Conservation (phyloP, 1,140 invertebrate genomes). For the Manduca sexta region DNA sequence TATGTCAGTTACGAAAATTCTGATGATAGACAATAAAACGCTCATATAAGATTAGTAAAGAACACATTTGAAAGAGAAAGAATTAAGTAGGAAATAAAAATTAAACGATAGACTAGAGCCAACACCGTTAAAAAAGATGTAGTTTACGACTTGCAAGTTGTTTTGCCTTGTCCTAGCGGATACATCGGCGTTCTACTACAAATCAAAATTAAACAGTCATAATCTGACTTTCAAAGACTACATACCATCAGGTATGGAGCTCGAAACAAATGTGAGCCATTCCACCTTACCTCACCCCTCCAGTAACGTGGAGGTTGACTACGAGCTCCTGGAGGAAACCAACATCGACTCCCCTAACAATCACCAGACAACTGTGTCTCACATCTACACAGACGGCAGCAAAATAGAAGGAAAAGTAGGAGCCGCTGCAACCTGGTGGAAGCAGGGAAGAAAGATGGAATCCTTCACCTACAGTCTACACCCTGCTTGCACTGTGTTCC, state of each 20-base stretch:
- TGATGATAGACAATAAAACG: too few relatives aligned
- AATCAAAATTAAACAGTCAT: too few relatives aligned
- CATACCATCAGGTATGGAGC: slow-evolving; percentile 3
- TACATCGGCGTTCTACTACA: too few relatives aligned
- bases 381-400: slow-evolving; percentile 26
- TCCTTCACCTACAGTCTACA: slow-evolving; percentile 15
- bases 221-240: slow-evolving; percentile 6
- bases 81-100: too few relatives aligned
- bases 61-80: too few relatives aligned
- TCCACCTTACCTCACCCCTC: slow-evolving; percentile 6
- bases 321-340: slow-evolving; percentile 8
- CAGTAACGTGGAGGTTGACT: background rate
- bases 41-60: too few relatives aligned
- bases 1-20: too few relatives aligned
- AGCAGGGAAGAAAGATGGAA: slow-evolving; percentile 9
- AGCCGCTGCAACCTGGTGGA: slow-evolving; percentile 24
- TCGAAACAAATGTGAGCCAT: background rate
- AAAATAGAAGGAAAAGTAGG: slow-evolving; percentile 21
- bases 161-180: too few relatives aligned
- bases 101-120: too few relatives aligned
- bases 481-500: slow-evolving; percentile 24
- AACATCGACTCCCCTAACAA: background rate
- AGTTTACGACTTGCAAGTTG: too few relatives aligned
- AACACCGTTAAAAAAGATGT: too few relatives aligned
- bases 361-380: slow-evolving; percentile 6